phyloP scores from a whole-genome alignment of 2,797 vertebrate genomes.

The Enteromius afrohamiltoni region DNA sequence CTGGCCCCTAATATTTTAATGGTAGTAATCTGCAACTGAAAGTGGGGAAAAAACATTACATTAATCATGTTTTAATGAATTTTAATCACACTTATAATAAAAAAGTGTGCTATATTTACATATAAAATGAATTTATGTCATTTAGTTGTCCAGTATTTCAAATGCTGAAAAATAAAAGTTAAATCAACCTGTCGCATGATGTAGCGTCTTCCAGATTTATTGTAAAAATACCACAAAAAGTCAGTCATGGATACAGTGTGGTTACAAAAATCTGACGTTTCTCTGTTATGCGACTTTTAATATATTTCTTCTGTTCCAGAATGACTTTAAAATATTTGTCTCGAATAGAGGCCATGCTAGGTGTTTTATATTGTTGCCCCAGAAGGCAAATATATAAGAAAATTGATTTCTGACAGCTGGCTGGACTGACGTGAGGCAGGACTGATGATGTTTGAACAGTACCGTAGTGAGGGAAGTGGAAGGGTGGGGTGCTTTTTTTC shows the following conservation, averaged over 20 bases:
- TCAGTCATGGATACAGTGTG: not conserved
- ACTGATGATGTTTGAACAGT: conserved; percentile 15
- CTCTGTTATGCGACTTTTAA: not conserved
- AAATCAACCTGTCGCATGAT: not conserved
- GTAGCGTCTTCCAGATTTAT: not conserved
- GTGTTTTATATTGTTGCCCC: not conserved
- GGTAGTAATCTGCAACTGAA: not conserved
- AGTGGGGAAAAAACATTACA: not conserved
- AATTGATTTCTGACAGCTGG: not conserved
- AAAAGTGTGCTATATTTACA: not conserved
- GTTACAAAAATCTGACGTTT: not conserved
- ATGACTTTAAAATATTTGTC: not conserved
- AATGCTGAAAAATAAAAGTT: not conserved
- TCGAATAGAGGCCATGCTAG: not conserved
- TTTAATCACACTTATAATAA: not conserved
- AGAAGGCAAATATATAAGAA: not conserved
- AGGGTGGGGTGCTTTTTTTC: conserved; percentile 31
- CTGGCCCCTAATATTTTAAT: not conserved
- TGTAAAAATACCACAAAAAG: not conserved
- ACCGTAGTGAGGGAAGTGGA: conserved; percentile 1
- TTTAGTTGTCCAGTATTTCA: not conserved
- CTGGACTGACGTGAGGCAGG: conserved; percentile 17
- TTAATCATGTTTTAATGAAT: too few species aligned
- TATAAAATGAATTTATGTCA: not conserved
- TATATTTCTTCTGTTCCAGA: not conserved